Base-by-base conservation (phyloP, 2,797 vertebrate genomes). In the Bradypodion ventrale region DNA sequence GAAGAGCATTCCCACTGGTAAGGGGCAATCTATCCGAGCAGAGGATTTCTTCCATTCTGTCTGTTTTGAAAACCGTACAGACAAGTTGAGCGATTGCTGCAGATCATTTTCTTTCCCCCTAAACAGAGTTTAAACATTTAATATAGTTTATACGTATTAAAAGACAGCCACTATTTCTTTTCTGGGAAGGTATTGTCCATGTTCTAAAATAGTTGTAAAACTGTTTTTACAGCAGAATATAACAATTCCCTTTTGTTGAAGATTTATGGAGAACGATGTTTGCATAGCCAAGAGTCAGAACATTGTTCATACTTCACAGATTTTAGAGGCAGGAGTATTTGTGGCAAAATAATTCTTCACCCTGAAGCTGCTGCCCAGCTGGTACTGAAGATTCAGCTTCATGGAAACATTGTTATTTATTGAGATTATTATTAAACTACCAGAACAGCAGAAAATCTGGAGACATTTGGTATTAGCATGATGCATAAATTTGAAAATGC, bases 1-100 rank as follows among this genome's bases (percentile, higher is more conserved):
- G 98, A 99, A 95, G 98, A 99, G 89, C 98, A 99, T 95, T 99
- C 98, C 1, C 98, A 99, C 95, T 99, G 98, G 98, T 97, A 96
- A 84, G 68, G 84, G 80, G 87, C n/a, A 76, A 88, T 90, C 78
- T 63, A 81, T 78, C 82, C 80, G 72, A 74, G 16, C 56, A 5
- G 3, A 75, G 40, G 32, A 40, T 73, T 52, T 73, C 62, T 63
- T 44, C 73, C 7, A 83, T 90, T 90, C 88, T 80, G 88, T 89
- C 88, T 15, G 0, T 87, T 40, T 87, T 83, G 78, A 87, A 88
- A 86, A 66, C 90, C 86, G 83, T 85, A 13, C 83, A 83, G 7
- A 10, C 83, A 84, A 60, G 85, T 90, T 91, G 13, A 75, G 84
- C 80, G 89, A 85, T 42, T 86, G 81, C 85, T 87, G 15, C 83